Conservation (phyloP, 2,888 invertebrate species). For the Malacosoma neustria region DNA sequence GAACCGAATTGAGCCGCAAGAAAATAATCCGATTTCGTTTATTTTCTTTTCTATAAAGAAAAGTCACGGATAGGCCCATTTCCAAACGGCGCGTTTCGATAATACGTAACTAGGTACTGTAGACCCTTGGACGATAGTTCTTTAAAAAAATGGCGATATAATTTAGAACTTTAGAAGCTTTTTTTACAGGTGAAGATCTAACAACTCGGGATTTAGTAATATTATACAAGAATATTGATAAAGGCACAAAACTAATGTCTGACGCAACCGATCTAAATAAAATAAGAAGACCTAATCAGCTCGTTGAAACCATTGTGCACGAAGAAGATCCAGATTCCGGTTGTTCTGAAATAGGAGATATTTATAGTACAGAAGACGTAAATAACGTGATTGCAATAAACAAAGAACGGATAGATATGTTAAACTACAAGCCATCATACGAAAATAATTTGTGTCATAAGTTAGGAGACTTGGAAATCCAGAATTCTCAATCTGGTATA, state of each 20-base stretch:
- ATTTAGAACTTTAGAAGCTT: too few relatives aligned
- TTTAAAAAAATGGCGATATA: too few relatives aligned
- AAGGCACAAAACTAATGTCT: slow-evolving; percentile 38
- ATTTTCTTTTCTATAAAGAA: too few relatives aligned
- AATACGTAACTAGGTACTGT: too few relatives aligned
- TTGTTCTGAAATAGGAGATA: slow-evolving; percentile 40
- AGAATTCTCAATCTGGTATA: slow-evolving; percentile 24
- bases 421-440: slow-evolving; percentile 31
- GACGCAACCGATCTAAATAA: slow-evolving; percentile 22
- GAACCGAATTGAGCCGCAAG: too few relatives aligned
- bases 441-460: slow-evolving; percentile 48
- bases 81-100: too few relatives aligned
- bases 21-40: too few relatives aligned
- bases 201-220: slow-evolving; percentile 48
- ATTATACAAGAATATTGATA: slow-evolving; percentile 55
- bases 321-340: slow-evolving; percentile 47
- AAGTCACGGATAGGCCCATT: too few relatives aligned
- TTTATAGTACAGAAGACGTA: slow-evolving; percentile 40
- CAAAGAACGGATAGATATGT: slow-evolving; percentile 43
- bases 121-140: too few relatives aligned
- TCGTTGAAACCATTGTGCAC: slow-evolving; percentile 51
- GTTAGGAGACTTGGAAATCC: slow-evolving; percentile 38
- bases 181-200: slow-evolving; percentile 28
- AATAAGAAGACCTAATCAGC: slow-evolving; percentile 37
- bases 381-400: slow-evolving; percentile 37